These are phyloP conservation scores for Tupiocoris notatus DNA, from an alignment of 2,888 invertebrate genomes.

Conservation along the genomic window DNA sequence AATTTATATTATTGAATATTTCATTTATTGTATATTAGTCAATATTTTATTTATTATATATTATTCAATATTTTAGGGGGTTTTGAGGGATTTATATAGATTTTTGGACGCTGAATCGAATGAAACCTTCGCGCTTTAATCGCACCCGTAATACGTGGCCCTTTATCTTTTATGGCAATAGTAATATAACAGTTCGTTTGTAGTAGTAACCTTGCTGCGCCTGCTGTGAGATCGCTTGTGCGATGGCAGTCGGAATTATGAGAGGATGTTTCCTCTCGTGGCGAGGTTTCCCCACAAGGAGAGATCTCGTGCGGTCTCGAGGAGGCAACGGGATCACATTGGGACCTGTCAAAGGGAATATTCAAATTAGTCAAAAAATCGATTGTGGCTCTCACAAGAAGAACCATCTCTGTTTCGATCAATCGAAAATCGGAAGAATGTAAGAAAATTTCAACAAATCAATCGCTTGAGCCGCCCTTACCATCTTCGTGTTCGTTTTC, in stretches of 20 bases:
- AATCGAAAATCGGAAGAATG: too few species aligned
- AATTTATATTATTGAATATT: too few species aligned
- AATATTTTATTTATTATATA: too few species aligned
- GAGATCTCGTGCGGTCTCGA: constrained; percentile 62
- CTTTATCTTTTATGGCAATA: too few species aligned
- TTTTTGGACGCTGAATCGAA: too few species aligned
- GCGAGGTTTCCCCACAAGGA: constrained; percentile 65
- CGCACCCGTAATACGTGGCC: neutral
- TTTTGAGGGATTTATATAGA: too few species aligned
- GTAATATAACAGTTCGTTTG: too few species aligned
- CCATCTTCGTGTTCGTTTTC: constrained; percentile 45
- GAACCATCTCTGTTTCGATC: too few species aligned
- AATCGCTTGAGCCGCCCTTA: too few species aligned
- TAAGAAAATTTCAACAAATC: neutral
- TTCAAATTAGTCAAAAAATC: neutral
- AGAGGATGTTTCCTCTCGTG: constrained; percentile 80
- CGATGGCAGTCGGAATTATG: constrained; percentile 61
- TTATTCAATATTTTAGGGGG: too few species aligned
- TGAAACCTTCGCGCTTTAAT: neutral
- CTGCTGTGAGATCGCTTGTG: constrained; percentile 37
- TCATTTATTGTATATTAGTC: too few species aligned
- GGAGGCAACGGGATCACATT: constrained; percentile 72
- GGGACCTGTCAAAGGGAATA: constrained; percentile 9
- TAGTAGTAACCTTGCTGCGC: constrained; percentile 33
- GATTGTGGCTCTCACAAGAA: too few species aligned